A percentile compares a stretch with the other conserved stretches of the same genome.
These are phyloP conservation scores for Phrynosoma blainvillii DNA, from an alignment of 2,113 vertebrate species.

Conservation along the genomic window DNA sequence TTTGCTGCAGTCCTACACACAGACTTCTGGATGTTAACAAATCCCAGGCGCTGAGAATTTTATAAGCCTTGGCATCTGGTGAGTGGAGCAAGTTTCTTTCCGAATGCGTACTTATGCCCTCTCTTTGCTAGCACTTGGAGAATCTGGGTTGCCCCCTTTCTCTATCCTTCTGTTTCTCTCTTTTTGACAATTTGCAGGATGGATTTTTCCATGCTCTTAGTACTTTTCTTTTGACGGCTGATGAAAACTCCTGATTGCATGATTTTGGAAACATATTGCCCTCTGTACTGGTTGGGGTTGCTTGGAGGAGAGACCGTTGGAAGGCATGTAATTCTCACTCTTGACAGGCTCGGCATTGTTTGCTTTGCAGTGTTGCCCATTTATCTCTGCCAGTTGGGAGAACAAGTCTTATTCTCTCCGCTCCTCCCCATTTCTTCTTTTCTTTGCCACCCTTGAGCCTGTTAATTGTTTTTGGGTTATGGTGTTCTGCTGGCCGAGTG, in stretches of 20 bases:
- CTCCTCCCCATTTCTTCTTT: background rate
- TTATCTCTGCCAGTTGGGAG: background rate
- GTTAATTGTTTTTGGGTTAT: background rate
- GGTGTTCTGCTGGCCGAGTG: background rate
- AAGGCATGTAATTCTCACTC: background rate
- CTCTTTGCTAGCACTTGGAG: background rate
- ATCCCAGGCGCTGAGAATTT: background rate
- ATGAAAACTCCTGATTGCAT: background rate
- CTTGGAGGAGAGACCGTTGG: background rate
- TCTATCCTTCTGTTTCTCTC: too few relatives aligned
- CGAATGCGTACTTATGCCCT: too few relatives aligned
- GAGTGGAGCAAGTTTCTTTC: background rate
- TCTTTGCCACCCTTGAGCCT: background rate
- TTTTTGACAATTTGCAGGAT: background rate
- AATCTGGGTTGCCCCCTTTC: background rate
- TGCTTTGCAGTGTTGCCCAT: background rate
- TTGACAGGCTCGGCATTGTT: background rate
- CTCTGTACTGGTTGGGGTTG: background rate
- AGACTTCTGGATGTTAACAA: background rate
- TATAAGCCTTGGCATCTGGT: background rate
- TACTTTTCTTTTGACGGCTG: background rate
- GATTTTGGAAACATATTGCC: background rate
- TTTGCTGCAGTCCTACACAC: background rate
- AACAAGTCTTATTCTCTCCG: background rate
- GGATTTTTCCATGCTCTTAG: background rate